Percentiles rank a stretch among this genome's conserved stretches.
Evolutionary conservation across 2,888 invertebrate species (phyloP).

Genomic region (Eustalomyia histrio): DNA sequence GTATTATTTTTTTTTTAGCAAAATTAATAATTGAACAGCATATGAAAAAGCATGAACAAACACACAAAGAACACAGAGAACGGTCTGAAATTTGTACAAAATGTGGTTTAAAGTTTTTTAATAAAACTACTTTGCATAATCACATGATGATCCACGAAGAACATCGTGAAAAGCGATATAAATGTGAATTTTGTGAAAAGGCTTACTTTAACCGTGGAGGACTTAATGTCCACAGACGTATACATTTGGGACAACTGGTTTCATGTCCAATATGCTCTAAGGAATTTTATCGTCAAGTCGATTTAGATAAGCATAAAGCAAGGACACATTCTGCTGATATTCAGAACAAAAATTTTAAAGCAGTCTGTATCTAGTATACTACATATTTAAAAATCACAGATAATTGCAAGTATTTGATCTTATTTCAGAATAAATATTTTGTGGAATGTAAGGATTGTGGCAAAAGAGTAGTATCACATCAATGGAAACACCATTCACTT

Average conservation of each 20-base stretch:
- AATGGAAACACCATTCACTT: constrained; percentile 2
- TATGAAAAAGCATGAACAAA: constrained; percentile 38
- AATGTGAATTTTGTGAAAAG: constrained; percentile 62
- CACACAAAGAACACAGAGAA: constrained; percentile 46
- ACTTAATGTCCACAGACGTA: constrained; percentile 49
- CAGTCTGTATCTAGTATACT: constrained; percentile 26
- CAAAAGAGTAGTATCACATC: background rate
- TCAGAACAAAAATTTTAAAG: constrained; percentile 21
- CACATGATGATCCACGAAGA: constrained; percentile 50
- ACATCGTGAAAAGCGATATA: constrained; percentile 53
- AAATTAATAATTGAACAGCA: background rate
- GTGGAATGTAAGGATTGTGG: constrained; percentile 20
- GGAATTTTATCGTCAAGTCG: constrained; percentile 50
- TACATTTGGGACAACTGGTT: constrained; percentile 59
- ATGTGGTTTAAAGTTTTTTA: constrained; percentile 54
- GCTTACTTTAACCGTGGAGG: constrained; percentile 48
- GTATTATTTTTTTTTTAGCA: background rate
- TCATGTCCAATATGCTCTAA: constrained; percentile 54
- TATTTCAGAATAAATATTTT: background rate
- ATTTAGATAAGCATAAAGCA: constrained; percentile 51
- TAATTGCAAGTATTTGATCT: too few species aligned
- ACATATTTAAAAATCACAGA: too few species aligned
- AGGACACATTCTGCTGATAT: constrained; percentile 45
- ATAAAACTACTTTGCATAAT: constrained; percentile 36
- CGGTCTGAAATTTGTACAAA: constrained; percentile 43